These are phyloP conservation scores for Apotomis capreana DNA, from an alignment of 2,888 invertebrate species.

Conservation along the genomic window DNA sequence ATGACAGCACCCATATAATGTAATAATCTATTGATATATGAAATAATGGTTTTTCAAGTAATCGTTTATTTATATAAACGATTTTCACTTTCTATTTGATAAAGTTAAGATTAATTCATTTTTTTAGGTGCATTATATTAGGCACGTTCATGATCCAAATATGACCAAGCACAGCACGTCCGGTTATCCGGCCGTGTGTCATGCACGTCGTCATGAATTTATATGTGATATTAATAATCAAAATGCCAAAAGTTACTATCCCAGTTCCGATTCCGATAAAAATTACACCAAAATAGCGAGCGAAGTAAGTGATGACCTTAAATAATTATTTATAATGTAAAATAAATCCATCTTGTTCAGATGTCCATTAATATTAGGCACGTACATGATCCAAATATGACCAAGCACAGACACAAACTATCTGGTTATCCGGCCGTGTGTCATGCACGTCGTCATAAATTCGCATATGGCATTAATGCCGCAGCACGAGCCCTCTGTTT, in stretches of 20 bases:
- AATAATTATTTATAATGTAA: too few relatives aligned
- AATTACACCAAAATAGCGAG: too few relatives aligned
- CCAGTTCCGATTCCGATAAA: too few relatives aligned
- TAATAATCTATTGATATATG: too few relatives aligned
- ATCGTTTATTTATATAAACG: too few relatives aligned
- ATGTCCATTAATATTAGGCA: background rate
- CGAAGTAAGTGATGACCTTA: too few relatives aligned
- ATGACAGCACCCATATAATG: too few relatives aligned
- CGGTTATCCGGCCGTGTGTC: conserved; percentile 40
- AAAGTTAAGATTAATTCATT: too few relatives aligned
- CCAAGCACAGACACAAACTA: conserved; percentile 23
- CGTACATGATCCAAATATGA: conserved; percentile 9
- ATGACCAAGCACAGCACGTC: conserved; percentile 9
- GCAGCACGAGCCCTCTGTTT: conserved; percentile 52
- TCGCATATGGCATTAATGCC: conserved; percentile 55
- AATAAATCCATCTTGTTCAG: too few relatives aligned
- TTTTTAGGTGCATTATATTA: background rate
- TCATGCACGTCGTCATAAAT: conserved; percentile 50
- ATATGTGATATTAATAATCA: conserved; percentile 51
- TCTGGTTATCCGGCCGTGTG: conserved; percentile 40
- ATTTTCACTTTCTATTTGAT: too few relatives aligned
- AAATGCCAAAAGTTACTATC: too few relatives aligned
- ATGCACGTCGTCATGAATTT: conserved; percentile 50
- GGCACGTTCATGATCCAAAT: conserved; percentile 8
- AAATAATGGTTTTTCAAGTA: too few relatives aligned